Conservation (phyloP, 2,797 vertebrate genomes). For the Bradypodion pumilum region DNA sequence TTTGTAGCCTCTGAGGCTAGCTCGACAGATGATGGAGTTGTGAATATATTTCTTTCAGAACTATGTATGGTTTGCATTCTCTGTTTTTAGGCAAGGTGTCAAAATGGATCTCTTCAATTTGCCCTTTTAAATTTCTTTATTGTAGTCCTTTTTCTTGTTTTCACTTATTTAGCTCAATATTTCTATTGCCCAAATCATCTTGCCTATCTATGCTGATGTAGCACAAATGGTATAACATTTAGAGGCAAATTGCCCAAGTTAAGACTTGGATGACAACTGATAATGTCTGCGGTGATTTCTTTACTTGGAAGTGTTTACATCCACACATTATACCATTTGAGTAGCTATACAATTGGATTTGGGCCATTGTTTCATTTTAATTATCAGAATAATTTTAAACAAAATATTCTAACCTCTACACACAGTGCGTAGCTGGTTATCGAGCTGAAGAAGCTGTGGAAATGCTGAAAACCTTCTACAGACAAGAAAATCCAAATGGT, state of each 20-base stretch:
- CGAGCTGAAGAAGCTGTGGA: constrained; percentile 90
- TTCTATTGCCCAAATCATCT: no score
- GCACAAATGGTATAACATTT: no score
- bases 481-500: constrained; percentile 98
- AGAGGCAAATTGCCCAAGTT: no score
- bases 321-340: no score
- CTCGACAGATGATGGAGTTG: neutral
- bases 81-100: neutral
- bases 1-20: neutral
- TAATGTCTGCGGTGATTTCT: no score
- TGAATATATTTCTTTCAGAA: neutral
- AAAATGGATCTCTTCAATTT: neutral
- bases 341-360: no score
- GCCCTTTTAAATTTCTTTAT: neutral
- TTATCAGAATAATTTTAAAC: neutral
- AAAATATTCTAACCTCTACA: constrained; percentile 45
- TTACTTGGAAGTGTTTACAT: no score
- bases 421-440: constrained; percentile 90
- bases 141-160: neutral
- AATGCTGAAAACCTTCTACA: constrained; percentile 94
- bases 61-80: neutral
- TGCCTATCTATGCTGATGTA: no score
- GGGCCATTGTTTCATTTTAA: neutral
- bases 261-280: no score
- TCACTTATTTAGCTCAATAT: no score